Percentiles rank a stretch among this genome's conserved stretches.
These are phyloP conservation scores for Leistus spinibarbis DNA, from an alignment of 2,888 invertebrate genomes.

Conservation along the genomic window DNA sequence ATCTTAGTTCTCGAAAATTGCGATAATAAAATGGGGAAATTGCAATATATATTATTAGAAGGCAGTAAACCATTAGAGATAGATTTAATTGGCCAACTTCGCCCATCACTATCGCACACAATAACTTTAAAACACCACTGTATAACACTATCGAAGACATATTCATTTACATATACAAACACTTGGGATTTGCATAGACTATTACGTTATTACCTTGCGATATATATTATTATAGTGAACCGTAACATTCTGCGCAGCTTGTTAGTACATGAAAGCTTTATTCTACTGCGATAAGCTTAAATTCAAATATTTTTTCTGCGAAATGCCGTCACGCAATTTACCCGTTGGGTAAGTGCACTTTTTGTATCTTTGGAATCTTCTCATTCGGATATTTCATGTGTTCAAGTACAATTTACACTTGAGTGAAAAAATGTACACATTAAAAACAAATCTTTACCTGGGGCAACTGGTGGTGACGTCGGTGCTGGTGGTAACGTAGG, in stretches of 20 bases:
- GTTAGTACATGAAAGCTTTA: not conserved
- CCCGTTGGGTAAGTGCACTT: too few species aligned
- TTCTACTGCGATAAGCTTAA: not conserved
- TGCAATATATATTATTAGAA: not conserved
- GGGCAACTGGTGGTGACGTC: constrained; percentile 10
- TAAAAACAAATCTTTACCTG: not conserved
- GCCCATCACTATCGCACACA: not conserved
- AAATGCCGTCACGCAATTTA: too few species aligned
- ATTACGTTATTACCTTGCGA: not conserved
- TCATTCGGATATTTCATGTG: too few species aligned
- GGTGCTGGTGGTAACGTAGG: not conserved
- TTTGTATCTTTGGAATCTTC: too few species aligned
- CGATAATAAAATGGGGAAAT: too few species aligned
- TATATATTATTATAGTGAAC: not conserved
- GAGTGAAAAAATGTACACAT: not conserved
- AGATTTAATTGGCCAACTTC: not conserved
- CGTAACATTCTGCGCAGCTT: not conserved
- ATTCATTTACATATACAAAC: not conserved
- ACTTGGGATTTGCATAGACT: not conserved
- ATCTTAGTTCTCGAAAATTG: too few species aligned
- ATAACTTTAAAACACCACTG: not conserved
- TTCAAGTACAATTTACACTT: too few species aligned
- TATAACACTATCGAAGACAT: not conserved
- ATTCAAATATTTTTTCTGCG: not conserved
- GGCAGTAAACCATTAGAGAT: not conserved